Percentiles rank a stretch among this genome's conserved stretches.
Conservation (phyloP, 2,797 vertebrate genomes). For the Podargus strigoides region DNA sequence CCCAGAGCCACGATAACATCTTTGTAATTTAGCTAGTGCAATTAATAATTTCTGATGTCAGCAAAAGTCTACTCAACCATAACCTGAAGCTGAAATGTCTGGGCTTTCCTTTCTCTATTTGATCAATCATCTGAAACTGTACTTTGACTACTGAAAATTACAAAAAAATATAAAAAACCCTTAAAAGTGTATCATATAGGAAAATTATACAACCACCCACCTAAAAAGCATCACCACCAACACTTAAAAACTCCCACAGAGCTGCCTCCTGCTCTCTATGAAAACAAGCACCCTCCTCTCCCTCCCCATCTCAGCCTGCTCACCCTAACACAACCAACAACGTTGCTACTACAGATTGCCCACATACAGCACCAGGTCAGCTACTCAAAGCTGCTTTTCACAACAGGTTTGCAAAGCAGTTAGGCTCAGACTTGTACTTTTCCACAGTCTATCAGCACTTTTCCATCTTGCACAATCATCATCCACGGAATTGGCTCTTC, state of each 20-base stretch:
- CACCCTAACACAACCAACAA: neutral
- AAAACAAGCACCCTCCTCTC: neutral
- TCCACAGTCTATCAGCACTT: constrained; percentile 30
- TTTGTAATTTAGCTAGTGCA: constrained; percentile 51
- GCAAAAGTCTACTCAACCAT: constrained; percentile 31
- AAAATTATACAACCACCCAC: neutral
- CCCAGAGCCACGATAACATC: constrained; percentile 41
- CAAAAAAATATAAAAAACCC: neutral
- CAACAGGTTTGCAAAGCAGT: neutral
- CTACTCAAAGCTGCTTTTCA: neutral
- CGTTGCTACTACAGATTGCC: accelerated
- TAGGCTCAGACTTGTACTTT: constrained; percentile 23
- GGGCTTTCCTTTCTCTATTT: constrained; percentile 21
- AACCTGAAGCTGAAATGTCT: constrained; percentile 18
- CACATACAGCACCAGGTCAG: neutral
- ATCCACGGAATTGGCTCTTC: neutral
- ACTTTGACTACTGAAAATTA: neutral
- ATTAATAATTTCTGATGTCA: constrained; percentile 61
- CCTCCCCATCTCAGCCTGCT: neutral
- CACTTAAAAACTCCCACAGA: neutral
- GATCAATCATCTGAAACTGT: constrained; percentile 44
- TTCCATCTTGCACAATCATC: constrained; percentile 15
- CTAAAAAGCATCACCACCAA: neutral
- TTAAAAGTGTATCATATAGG: neutral
- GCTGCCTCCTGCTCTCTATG: neutral